phyloP scores from a whole-genome alignment of 2,888 invertebrate genomes.

The Watsonalla cultraria region DNA sequence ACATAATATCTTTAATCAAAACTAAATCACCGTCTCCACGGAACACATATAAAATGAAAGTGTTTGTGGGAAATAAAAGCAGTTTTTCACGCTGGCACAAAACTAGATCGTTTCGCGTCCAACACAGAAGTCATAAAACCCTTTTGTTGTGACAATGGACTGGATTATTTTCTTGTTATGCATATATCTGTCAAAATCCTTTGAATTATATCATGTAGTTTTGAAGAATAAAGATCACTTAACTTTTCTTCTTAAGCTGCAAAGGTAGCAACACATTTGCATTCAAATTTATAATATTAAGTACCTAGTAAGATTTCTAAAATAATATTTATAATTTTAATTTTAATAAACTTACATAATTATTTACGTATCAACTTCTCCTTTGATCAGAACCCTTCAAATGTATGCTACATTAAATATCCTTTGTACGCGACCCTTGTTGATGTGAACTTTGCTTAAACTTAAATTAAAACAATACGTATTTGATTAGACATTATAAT shows the following conservation, averaged over 20 bases:
- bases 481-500: background rate
- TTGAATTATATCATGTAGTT: too few relatives aligned
- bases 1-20: background rate
- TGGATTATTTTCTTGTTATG: background rate
- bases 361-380: background rate
- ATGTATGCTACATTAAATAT: background rate
- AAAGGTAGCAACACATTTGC: too few relatives aligned
- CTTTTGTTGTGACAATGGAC: background rate
- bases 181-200: too few relatives aligned
- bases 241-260: too few relatives aligned
- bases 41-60: background rate
- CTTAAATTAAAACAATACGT: background rate
- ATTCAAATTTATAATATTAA: too few relatives aligned
- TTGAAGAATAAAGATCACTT: too few relatives aligned
- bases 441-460: background rate
- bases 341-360: too few relatives aligned
- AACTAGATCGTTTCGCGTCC: background rate
- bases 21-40: background rate
- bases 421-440: background rate
- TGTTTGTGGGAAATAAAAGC: background rate
- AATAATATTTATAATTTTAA: too few relatives aligned
- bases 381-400: background rate
- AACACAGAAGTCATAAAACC: background rate
- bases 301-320: too few relatives aligned
- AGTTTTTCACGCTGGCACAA: background rate